These are phyloP conservation scores for Ctenosaura bakeri DNA, from an alignment of 2,797 vertebrate species.

Conservation along the genomic window DNA sequence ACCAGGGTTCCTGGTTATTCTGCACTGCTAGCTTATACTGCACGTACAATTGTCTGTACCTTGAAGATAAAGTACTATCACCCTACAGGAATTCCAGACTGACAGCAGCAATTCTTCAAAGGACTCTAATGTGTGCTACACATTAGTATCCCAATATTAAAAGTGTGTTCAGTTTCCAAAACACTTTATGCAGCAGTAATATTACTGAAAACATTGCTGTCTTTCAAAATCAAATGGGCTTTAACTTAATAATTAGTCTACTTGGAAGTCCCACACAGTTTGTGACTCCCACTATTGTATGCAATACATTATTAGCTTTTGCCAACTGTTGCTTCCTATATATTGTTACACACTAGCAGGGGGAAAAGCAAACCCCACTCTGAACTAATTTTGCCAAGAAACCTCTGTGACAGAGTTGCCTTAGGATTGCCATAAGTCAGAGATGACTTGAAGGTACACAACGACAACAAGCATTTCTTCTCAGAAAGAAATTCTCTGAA, in stretches of 20 bases:
- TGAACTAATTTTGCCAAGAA: no score
- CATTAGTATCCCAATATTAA: background rate
- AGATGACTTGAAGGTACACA: no score
- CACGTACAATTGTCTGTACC: background rate
- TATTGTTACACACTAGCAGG: background rate
- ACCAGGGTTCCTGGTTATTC: slow-evolving; percentile 5
- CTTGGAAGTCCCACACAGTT: background rate
- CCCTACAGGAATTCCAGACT: background rate
- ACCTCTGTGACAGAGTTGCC: no score
- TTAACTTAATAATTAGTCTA: background rate
- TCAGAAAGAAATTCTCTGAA: no score
- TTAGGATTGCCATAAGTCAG: no score
- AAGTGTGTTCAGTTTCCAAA: background rate
- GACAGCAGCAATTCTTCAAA: background rate
- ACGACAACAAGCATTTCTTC: background rate
- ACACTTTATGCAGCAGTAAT: background rate
- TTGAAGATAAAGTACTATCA: background rate
- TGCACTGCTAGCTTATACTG: background rate
- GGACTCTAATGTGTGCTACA: background rate
- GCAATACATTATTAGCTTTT: background rate
- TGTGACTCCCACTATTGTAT: background rate
- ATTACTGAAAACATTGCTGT: background rate
- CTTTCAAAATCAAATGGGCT: background rate
- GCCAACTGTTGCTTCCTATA: background rate
- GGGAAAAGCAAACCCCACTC: no score